phyloP scores from a whole-genome alignment of 2,888 invertebrate species.

The Spatulosminthurus flaviceps region DNA sequence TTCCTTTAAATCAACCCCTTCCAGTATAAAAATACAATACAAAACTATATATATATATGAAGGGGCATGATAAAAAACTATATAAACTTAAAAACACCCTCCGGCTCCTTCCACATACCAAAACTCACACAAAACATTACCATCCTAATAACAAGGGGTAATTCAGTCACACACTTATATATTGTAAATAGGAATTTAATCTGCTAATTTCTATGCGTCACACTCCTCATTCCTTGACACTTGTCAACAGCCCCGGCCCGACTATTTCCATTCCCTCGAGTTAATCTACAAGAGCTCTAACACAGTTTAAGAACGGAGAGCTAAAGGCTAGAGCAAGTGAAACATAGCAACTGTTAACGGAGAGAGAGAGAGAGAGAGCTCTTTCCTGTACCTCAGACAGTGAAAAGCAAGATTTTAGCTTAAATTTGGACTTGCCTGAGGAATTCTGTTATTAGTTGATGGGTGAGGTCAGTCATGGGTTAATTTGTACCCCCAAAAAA shows the following conservation, averaged over 20 bases:
- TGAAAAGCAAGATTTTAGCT: too few species aligned
- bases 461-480: constrained; percentile 44
- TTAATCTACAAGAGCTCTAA: not conserved
- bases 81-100: not conserved
- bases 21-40: not conserved
- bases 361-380: too few species aligned
- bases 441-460: constrained; percentile 7
- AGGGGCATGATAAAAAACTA: too few species aligned
- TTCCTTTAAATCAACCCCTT: not conserved
- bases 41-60: too few species aligned
- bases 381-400: too few species aligned
- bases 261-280: too few species aligned
- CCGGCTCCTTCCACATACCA: not conserved
- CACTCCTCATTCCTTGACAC: not conserved
- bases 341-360: not conserved
- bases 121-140: not conserved
- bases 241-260: not conserved
- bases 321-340: too few species aligned
- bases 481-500: not conserved
- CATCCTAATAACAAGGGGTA: too few species aligned
- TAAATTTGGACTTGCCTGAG: constrained; percentile 16
- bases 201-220: constrained; percentile 11
- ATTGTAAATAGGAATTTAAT: not conserved
- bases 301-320: too few species aligned
- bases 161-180: too few species aligned